A percentile compares a stretch with the other conserved stretches of the same genome.
These are phyloP conservation scores for Chelonus insularis DNA, from an alignment of 1,140 invertebrate species.

Conservation along the genomic window DNA sequence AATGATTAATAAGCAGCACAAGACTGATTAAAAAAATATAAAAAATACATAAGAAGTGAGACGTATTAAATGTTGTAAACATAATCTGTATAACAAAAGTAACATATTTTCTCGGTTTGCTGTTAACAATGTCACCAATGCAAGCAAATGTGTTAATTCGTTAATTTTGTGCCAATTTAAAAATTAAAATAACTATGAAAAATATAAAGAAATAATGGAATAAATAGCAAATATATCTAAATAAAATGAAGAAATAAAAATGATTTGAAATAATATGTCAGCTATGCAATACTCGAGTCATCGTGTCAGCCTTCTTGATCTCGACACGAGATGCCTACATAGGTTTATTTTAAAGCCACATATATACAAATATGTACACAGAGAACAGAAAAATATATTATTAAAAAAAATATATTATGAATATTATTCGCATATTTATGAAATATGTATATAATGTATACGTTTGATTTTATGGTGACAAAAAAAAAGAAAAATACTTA, in stretches of 20 bases:
- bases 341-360: constrained; percentile 43
- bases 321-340: constrained; percentile 40
- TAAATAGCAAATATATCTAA: no score
- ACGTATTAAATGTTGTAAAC: constrained; percentile 31
- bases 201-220: no score
- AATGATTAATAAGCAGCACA: constrained; percentile 29
- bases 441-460: constrained; percentile 33
- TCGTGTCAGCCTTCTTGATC: constrained; percentile 29
- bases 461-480: constrained; percentile 14
- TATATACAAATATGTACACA: constrained; percentile 24
- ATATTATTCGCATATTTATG: no score
- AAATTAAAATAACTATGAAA: no score
- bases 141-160: no score
- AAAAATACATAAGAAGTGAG: constrained; percentile 32
- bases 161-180: no score
- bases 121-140: no score
- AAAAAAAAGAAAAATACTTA: constrained; percentile 33
- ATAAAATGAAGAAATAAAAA: not conserved
- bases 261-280: constrained; percentile 6
- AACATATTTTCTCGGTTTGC: no score
- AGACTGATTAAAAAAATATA: constrained; percentile 39
- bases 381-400: constrained; percentile 27
- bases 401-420: no score
- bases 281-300: constrained; percentile 38
- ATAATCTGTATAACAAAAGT: constrained; percentile 26